Evolutionary conservation across 2,797 vertebrate genomes (phyloP), one percentile per base, ranked within the genome.

Genomic region (Hozukius guyotensis): DNA sequence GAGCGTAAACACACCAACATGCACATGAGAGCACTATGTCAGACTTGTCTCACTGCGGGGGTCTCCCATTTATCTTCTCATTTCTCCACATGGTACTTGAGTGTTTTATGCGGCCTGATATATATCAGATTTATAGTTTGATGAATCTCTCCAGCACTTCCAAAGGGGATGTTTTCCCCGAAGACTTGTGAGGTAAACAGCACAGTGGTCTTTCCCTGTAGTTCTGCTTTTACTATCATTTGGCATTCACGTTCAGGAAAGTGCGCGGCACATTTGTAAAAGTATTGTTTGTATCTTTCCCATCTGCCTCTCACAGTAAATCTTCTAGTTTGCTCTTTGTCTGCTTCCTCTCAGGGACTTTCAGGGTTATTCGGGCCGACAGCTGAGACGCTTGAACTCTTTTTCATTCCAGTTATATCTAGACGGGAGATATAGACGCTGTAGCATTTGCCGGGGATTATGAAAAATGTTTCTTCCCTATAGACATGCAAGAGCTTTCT

Each of bases 391-490:
- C 77, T 64, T 75, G 32, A 76, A 72, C 76, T 77, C 52, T 57
- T 18, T 61, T 56, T 78, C 56, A 83, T 82, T 77, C 66, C 65
- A 22, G 61, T 65, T 72, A 32, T 84, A 90, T 86, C 85, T 78
- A 10, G 71, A 81, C 2, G 6, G 22, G 27, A 83, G 32, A 49
- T 49, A 86, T 82, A 80, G 71, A 71, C 3, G 6, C 32, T 59
- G 75, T 78, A 55, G 38, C 78, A 62, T 87, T 90, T 88, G 56
- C 59, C n/a, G 46, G 57, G 52, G 84, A 89, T 87, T 85, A 87
- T 83, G 78, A 91, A 77, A 86, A 89, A 80, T 81, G 68, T 82
- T 77, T 92, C 55, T 87, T 72, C 71, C 36, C 53, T 10, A 69
- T 22, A 49, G 75, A 88, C 52, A 72, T 66, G 2, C 77, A 11